These are phyloP conservation scores for Zaprionus gabonicus DNA, from an alignment of 1,140 invertebrate species.

Conservation along the genomic window DNA sequence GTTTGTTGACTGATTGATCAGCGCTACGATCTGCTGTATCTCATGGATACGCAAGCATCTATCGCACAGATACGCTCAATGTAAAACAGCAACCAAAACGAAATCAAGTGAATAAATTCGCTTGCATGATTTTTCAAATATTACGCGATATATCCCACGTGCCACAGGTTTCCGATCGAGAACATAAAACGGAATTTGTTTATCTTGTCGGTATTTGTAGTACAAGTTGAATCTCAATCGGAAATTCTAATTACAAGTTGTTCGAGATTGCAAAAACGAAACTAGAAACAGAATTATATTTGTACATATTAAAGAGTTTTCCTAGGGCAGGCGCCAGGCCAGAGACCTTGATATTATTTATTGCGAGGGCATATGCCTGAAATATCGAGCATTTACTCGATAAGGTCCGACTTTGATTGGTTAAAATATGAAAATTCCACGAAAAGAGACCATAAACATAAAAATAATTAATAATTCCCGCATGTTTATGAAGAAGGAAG, in stretches of 20 bases:
- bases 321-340: background rate
- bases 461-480: slow-evolving; percentile 73
- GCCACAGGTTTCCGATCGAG: slow-evolving; percentile 16
- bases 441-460: slow-evolving; percentile 54
- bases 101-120: slow-evolving; percentile 32
- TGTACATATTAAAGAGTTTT: slow-evolving; percentile 16
- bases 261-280: slow-evolving; percentile 1
- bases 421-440: slow-evolving; percentile 6
- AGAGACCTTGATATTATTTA: slow-evolving; percentile 20
- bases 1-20: slow-evolving; percentile 62
- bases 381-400: background rate
- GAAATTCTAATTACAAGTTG: slow-evolving; percentile 59
- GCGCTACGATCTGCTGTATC: slow-evolving; percentile 43
- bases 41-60: slow-evolving; percentile 11
- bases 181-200: slow-evolving; percentile 40
- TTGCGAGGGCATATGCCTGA: background rate
- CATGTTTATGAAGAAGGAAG: slow-evolving; percentile 37
- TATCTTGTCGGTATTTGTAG: slow-evolving; percentile 27
- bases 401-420: slow-evolving; percentile 18
- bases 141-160: slow-evolving; percentile 34
- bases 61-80: slow-evolving; percentile 19
- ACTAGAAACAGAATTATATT: slow-evolving; percentile 18
- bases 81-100: slow-evolving; percentile 19
- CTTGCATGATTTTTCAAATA: slow-evolving; percentile 25
- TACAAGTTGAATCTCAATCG: slow-evolving; percentile 48